These are phyloP conservation scores for Mobula hypostoma DNA, from an alignment of 2,113 vertebrate species.

Conservation along the genomic window DNA sequence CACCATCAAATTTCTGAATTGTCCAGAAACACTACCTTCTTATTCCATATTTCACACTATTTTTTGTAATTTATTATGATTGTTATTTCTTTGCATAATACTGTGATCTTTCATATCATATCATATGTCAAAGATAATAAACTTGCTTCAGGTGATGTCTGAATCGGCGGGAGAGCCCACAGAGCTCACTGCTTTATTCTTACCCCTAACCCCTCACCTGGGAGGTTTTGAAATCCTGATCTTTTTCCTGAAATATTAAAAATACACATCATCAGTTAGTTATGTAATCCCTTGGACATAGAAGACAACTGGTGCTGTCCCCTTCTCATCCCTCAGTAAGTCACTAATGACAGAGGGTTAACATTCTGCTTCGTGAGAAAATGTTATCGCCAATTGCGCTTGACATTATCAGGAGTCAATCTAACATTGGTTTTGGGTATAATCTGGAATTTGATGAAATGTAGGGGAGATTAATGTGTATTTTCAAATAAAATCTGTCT, in stretches of 20 bases:
- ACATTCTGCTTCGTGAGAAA: not conserved
- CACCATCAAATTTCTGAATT: no score
- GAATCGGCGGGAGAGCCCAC: not conserved
- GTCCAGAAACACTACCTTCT: no score
- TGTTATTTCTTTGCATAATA: no score
- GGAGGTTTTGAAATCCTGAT: not conserved
- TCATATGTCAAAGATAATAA: no score
- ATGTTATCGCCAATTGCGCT: not conserved
- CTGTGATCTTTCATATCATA: no score
- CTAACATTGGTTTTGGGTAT: not conserved
- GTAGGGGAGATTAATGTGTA: not conserved
- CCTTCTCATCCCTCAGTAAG: not conserved
- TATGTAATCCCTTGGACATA: no score
- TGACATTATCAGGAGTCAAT: not conserved
- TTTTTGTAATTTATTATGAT: no score
- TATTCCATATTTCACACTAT: no score
- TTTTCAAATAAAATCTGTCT: conserved; percentile 12
- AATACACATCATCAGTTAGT: no score
- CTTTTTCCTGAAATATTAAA: not conserved
- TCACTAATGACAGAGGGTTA: not conserved
- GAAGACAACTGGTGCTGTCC: not conserved
- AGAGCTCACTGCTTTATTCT: not conserved
- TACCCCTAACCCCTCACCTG: not conserved
- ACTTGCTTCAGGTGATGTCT: no score
- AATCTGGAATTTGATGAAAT: not conserved